Base-by-base conservation (phyloP, 2,888 invertebrate species). In the Magallana nippona region DNA sequence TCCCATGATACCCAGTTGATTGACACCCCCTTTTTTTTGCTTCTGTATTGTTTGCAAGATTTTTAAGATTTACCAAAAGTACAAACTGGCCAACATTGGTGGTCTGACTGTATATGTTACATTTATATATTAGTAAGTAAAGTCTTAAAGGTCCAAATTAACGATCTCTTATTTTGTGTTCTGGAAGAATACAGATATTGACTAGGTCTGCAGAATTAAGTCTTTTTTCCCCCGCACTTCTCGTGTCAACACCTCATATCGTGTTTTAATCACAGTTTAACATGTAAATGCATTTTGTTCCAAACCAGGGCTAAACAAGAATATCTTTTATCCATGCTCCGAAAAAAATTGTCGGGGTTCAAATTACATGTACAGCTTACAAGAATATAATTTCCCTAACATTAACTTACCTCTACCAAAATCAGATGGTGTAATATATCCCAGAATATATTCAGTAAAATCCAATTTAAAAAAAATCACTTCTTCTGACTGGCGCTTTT, bases 221-320 rank as follows among this genome's bases (percentile, higher is more conserved):
- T 15, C 27, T 22, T 63, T 63, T 63, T 60, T 63, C 2, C 27
- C 71, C 27, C 8, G 44, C 44, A 44, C 44, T 44, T 71, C 71
- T 71, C 71, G 71, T 71, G 71, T 71, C 71, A 71, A 71, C 71
- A 71, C 71, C 71, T 71, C 71, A 71, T 71, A 22, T 71, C 71
- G 10, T 71, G 71, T 71, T 71, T 17, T 71, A 71, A 71, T 71
- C 32, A 71, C 71, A 71, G 71, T 71, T 15, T 71, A 27, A 32
- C 71, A 71, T 71, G 71, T 71, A 71, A 71, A 71, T 71, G 22
- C 32, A 71, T 71, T 71, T 71, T 71, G 71, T 71, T 71, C 71
- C 71, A 71, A 71, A 71, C 27, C 32, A 13, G 22, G 71, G 27
- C 60, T 27, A 71, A 71, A 71, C 71, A 71, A 71, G 71, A 71